Conservation (phyloP, 2,113 vertebrate genomes). For the Cardinalis cardinalis region DNA sequence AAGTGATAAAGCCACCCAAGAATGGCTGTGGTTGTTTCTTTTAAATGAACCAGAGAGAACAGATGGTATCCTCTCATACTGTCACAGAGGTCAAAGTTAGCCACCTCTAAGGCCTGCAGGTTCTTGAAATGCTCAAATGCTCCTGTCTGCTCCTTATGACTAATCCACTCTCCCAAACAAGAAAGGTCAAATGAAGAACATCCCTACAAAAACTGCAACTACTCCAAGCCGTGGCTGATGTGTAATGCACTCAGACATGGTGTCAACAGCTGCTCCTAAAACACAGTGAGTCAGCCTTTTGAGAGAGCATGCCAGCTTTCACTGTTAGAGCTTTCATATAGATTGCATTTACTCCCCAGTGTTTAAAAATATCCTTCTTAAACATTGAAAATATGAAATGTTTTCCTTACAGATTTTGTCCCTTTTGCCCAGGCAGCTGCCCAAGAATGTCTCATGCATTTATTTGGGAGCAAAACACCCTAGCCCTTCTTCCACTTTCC, state of each 20-base stretch:
- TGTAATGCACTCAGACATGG: constrained; percentile 20
- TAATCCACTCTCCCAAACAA: constrained; percentile 53
- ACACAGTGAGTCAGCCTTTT: constrained; percentile 41
- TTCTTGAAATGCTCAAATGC: constrained; percentile 48
- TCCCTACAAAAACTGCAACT: constrained; percentile 21
- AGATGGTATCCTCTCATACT: constrained; percentile 36
- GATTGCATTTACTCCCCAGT: constrained; percentile 8
- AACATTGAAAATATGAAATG: neutral
- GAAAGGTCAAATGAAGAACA: constrained; percentile 60
- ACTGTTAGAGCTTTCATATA: neutral
- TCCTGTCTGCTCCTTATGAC: constrained; percentile 27
- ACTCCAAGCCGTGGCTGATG: constrained; percentile 25
- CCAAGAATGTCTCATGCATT: neutral
- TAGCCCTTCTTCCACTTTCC: neutral
- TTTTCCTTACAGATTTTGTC: neutral
- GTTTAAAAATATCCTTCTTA: constrained; percentile 37
- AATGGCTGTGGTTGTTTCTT: neutral
- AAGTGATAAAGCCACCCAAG: neutral
- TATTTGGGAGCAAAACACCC: neutral
- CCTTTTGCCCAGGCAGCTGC: neutral
- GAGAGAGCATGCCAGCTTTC: constrained; percentile 7
- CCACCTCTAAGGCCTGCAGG: constrained; percentile 24
- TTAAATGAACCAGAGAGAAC: constrained; percentile 24
- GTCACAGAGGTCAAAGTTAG: constrained; percentile 38
- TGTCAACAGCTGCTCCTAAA: constrained; percentile 50